Conservation (phyloP, 35 echinoderm and acorn worm species). For the Chiridota heheva region DNA sequence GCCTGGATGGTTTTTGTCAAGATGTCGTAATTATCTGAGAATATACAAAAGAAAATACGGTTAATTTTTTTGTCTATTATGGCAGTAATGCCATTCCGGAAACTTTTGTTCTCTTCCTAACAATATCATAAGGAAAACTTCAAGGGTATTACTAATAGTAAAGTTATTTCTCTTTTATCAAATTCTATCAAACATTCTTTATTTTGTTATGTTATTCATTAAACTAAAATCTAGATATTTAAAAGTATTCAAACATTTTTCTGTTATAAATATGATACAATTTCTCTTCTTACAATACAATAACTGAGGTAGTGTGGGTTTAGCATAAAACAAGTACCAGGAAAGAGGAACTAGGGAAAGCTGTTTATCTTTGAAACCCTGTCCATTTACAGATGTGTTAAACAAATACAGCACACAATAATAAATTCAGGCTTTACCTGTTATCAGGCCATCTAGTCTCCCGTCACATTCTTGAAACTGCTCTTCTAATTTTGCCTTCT, state of each 20-base stretch:
- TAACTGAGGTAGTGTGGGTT: neutral
- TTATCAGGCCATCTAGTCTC: conserved; percentile 78
- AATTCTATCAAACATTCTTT: neutral
- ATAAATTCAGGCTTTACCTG: conserved; percentile 43
- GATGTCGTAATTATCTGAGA: conserved; percentile 84
- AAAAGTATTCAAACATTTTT: neutral
- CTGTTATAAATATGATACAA: no score
- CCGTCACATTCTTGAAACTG: conserved; percentile 89
- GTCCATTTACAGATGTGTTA: neutral
- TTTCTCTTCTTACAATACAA: no score
- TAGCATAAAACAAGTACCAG: neutral
- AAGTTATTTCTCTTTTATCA: neutral
- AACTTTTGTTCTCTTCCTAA: neutral
- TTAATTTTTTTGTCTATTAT: neutral
- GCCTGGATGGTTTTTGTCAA: conserved; percentile 95
- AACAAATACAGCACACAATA: neutral
- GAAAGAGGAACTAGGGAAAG: neutral
- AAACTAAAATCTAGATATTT: neutral
- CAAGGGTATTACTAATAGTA: neutral
- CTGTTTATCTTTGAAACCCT: neutral
- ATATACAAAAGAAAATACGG: neutral
- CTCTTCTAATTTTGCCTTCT: conserved; percentile 89
- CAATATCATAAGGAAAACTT: neutral
- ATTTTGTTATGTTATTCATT: conserved; percentile 11
- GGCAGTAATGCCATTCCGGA: neutral